Evolutionary conservation across 2,797 vertebrate genomes (phyloP).

Genomic region (Lepus oiostolus): DNA sequence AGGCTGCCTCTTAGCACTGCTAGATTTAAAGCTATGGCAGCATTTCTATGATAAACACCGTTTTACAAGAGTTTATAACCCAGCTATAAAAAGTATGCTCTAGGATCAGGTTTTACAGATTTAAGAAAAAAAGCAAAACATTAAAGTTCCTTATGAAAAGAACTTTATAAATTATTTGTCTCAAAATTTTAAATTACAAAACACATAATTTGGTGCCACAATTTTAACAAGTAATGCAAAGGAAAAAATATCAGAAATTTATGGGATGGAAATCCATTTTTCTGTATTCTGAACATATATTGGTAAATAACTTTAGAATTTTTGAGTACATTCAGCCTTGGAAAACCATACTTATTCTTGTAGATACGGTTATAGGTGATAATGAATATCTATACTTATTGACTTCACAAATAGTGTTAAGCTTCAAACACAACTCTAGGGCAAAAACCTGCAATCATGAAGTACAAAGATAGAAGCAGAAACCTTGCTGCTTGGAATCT

Average conservation of each 20-base stretch:
- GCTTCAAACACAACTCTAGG: slow-evolving; percentile 46
- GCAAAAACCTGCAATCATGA: not conserved
- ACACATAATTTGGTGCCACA: not conserved
- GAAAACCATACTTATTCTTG: slow-evolving; percentile 14
- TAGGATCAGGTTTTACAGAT: slow-evolving; percentile 53
- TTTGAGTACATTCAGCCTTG: slow-evolving; percentile 24
- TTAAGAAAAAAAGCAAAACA: slow-evolving; percentile 53
- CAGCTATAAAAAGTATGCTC: slow-evolving; percentile 63
- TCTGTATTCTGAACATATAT: slow-evolving; percentile 19
- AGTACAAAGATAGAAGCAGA: not conserved
- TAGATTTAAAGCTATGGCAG: not conserved
- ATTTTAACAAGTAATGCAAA: slow-evolving; percentile 73
- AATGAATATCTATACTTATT: slow-evolving; percentile 37
- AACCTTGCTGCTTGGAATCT: not conserved
- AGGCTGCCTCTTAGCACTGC: not conserved
- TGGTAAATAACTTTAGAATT: slow-evolving; percentile 50
- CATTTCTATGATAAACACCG: slow-evolving; percentile 53
- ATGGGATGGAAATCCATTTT: not conserved
- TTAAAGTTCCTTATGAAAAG: slow-evolving; percentile 55
- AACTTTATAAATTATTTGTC: not conserved
- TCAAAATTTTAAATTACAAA: slow-evolving; percentile 15
- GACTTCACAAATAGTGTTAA: slow-evolving; percentile 25
- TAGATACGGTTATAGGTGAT: slow-evolving; percentile 32
- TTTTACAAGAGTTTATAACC: slow-evolving; percentile 66
- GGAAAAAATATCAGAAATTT: slow-evolving; percentile 44